A percentile compares a stretch with the other conserved stretches of the same genome.
phyloP scores from a whole-genome alignment of 2,797 vertebrate genomes.

The Siniperca undulata region DNA sequence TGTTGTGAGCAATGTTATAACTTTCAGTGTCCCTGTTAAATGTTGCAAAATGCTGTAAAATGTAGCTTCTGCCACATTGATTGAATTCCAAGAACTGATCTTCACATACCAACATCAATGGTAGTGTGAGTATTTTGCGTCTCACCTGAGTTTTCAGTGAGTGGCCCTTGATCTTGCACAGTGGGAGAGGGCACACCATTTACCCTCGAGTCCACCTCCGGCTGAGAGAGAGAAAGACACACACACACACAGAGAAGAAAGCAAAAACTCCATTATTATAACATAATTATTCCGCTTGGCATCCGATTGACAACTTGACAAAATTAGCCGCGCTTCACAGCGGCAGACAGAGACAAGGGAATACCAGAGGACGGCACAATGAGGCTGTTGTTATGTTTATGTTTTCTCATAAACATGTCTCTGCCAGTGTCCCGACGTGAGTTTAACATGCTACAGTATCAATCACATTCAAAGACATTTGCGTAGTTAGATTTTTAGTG shows the following conservation, averaged over 20 bases:
- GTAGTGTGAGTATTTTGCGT: slow-evolving; percentile 21
- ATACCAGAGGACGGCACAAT: slow-evolving; percentile 32
- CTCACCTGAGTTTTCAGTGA: slow-evolving; percentile 90
- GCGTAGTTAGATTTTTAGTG: not conserved
- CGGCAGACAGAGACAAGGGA: slow-evolving; percentile 24
- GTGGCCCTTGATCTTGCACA: slow-evolving; percentile 85
- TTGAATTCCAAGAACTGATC: not conserved
- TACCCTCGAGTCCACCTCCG: slow-evolving; percentile 89
- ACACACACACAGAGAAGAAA: not conserved
- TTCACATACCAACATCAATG: not conserved
- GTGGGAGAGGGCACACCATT: slow-evolving; percentile 91
- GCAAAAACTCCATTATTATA: slow-evolving; percentile 48
- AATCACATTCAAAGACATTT: slow-evolving; percentile 33
- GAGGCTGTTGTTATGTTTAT: slow-evolving; percentile 35
- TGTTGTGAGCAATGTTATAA: slow-evolving; percentile 1
- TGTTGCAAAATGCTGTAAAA: not conserved
- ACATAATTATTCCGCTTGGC: slow-evolving; percentile 47
- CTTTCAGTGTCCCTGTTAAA: not conserved
- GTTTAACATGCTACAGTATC: slow-evolving; percentile 27
- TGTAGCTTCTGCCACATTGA: not conserved
- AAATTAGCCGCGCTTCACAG: slow-evolving; percentile 54
- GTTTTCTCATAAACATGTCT: slow-evolving; percentile 27
- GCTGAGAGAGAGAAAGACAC: slow-evolving; percentile 77
- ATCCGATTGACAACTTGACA: slow-evolving; percentile 53
- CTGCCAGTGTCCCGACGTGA: slow-evolving; percentile 7